Base-by-base conservation (phyloP, 1,140 invertebrate species). In the Chlorops oryzae region DNA sequence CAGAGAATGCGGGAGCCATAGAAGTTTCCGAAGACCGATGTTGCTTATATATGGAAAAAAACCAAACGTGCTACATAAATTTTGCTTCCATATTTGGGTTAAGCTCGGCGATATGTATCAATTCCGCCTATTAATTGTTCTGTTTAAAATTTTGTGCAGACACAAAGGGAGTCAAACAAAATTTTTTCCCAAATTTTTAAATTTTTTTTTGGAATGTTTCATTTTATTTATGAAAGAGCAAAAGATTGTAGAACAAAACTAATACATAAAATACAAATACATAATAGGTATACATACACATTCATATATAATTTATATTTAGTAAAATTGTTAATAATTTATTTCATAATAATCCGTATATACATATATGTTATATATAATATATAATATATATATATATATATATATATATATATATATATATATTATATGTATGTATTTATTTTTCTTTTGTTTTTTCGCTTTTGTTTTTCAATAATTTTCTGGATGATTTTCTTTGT, bases 211-310 rank as follows among this genome's bases (percentile, higher is more conserved):
- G 17, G 5, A 7, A 18, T 43, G 24, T 23, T 23, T 43, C 34
- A 35, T 50, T 55, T 58, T 54, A 57, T 66, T 62, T 61, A 67
- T 66, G 62, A 63, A 63, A 67, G 64, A 67, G 65, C 62, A 67
- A 68, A 68, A 65, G 64, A 67, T 60, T 59, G 62, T 68, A 47
- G 60, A 68, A 68, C 62, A 63, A 64, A 67, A 68, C 62, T 67
- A 68, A 67, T 58, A 65, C 60, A 59, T 52, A 60, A 63, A 67
- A 68, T 64, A 66, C 63, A 67, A 64, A 63, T 66, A 55, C 61
- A 66, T 62, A 62, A 64, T 63, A 62, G 62, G 56, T 62, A 54
- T 55, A 49, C 47, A 49, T 54, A 25, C 25, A 54, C 37, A 46
- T 52, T 23, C 40, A 39, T 46, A n/a, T 37, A 38, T 39, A 48